Percentiles rank a stretch among this genome's conserved stretches.
These are phyloP conservation scores for Metalampra italica DNA, from an alignment of 2,888 invertebrate species.

Conservation along the genomic window DNA sequence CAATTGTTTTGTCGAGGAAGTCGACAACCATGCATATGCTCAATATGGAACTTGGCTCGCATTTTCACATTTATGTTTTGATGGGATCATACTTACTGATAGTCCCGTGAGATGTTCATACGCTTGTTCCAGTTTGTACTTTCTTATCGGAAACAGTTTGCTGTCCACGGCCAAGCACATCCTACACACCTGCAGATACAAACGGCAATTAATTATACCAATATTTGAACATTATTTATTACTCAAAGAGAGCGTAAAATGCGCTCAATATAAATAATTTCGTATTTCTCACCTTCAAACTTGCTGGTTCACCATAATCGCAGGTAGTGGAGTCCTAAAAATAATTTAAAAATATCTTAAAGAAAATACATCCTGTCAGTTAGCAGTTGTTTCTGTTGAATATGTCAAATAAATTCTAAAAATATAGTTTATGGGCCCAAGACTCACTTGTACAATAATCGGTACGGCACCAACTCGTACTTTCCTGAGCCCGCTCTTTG, in stretches of 20 bases:
- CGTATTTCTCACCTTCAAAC: slow-evolving; percentile 24
- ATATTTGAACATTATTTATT: no score
- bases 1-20: no score
- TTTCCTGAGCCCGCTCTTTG: slow-evolving; percentile 46
- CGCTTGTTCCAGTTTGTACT: slow-evolving; percentile 38
- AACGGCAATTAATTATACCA: no score
- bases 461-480: slow-evolving; percentile 53
- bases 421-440: no score
- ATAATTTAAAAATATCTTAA: no score
- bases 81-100: slow-evolving; percentile 30
- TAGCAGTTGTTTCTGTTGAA: no score
- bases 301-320: slow-evolving; percentile 24
- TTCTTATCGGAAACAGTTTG: slow-evolving; percentile 39
- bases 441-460: slow-evolving; percentile 32
- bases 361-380: no score
- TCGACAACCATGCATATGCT: no score
- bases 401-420: no score
- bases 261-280: not conserved
- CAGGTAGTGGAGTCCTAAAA: slow-evolving; percentile 14
- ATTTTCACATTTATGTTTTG: no score
- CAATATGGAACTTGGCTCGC: no score
- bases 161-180: slow-evolving; percentile 46
- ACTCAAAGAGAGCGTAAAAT: no score
- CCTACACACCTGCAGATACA: slow-evolving; percentile 38
- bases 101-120: slow-evolving; percentile 51